phyloP scores from a whole-genome alignment of 1,140 invertebrate species.

The Chironomus striatipennis region DNA sequence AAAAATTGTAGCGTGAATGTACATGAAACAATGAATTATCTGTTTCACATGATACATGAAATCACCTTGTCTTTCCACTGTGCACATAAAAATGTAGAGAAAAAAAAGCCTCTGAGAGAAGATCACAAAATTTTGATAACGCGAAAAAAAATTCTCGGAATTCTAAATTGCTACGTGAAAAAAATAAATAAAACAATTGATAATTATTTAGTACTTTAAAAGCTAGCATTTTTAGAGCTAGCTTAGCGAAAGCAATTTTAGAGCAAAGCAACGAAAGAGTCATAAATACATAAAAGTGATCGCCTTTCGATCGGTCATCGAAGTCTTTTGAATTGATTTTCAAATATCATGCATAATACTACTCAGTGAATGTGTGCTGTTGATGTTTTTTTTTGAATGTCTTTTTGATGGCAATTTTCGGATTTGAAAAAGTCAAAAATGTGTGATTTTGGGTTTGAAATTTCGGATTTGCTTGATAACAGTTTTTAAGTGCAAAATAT shows the following conservation, averaged over 20 bases:
- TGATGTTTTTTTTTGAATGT: no score
- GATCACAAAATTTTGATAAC: background rate
- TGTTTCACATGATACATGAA: background rate
- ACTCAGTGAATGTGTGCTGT: no score
- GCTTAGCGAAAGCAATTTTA: no score
- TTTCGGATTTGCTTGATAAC: no score
- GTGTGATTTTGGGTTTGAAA: no score
- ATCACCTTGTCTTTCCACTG: background rate
- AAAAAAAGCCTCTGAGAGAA: background rate
- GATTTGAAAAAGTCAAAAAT: no score
- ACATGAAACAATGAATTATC: slow-evolving; percentile 20
- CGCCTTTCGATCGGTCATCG: slow-evolving; percentile 5
- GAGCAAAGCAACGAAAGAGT: no score
- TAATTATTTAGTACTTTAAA: background rate
- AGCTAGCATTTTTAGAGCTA: no score
- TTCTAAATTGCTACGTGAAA: background rate
- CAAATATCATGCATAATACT: no score
- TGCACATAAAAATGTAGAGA: no score
- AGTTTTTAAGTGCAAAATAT: no score
- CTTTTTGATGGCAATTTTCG: no score
- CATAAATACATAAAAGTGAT: background rate
- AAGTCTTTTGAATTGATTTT: background rate
- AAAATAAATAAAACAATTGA: background rate
- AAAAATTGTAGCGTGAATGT: background rate
- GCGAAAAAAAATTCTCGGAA: background rate